A percentile compares a stretch with the other conserved stretches of the same genome.
These are phyloP conservation scores for Petrocephalus microphthalmus DNA, from an alignment of 2,113 vertebrate genomes.

Conservation along the genomic window DNA sequence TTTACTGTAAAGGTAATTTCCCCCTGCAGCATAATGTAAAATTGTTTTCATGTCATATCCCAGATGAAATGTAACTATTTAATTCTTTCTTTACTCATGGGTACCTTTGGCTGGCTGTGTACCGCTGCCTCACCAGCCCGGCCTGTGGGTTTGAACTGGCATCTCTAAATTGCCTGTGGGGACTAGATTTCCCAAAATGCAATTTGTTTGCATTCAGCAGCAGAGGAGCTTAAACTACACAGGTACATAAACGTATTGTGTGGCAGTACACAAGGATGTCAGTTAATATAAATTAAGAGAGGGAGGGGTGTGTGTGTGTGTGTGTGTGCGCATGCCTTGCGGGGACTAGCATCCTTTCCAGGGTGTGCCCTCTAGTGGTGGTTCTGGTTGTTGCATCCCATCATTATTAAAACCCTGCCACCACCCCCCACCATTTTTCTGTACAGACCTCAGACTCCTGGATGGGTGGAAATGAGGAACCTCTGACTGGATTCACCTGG, in stretches of 20 bases:
- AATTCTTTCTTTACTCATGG: neutral
- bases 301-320: neutral
- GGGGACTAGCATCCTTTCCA: neutral
- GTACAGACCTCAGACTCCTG: conserved; percentile 63
- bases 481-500: conserved; percentile 92
- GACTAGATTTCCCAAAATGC: neutral
- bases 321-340: neutral
- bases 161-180: neutral
- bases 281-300: neutral
- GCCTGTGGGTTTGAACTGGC: neutral
- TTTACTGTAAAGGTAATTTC: neutral
- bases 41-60: neutral
- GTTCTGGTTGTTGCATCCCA: neutral
- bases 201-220: neutral
- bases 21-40: neutral
- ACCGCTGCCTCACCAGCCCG: neutral
- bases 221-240: neutral
- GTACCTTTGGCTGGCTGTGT: neutral
- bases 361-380: conserved; percentile 11
- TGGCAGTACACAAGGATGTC: neutral
- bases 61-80: neutral
- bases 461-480: conserved; percentile 84
- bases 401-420: neutral
- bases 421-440: neutral
- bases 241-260: neutral